A percentile compares a stretch with the other conserved stretches of the same genome.
phyloP scores from a whole-genome alignment of 2,797 vertebrate species.

The Nyctibius grandis region DNA sequence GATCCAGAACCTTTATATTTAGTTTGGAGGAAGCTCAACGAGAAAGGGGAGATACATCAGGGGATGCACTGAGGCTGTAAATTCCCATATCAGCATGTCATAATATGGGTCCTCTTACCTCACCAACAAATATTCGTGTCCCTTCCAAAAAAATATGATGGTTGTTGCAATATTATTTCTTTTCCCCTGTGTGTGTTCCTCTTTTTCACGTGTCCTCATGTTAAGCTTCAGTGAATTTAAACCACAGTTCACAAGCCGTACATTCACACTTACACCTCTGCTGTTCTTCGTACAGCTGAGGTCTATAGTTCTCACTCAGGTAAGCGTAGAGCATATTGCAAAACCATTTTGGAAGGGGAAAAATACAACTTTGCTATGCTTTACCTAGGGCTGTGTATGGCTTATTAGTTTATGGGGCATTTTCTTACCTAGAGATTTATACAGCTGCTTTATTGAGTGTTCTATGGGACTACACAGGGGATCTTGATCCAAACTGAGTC shows the following conservation, averaged over 20 bases:
- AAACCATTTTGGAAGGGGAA: neutral
- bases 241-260: neutral
- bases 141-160: neutral
- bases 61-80: neutral
- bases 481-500: neutral
- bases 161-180: neutral
- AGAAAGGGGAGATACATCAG: neutral
- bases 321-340: neutral
- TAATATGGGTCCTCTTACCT: neutral
- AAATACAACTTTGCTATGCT: neutral
- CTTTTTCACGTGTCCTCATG: neutral
- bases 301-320: neutral
- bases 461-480: neutral
- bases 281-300: neutral
- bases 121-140: neutral
- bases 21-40: neutral
- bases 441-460: conserved; percentile 24
- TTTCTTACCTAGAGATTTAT: conserved; percentile 9
- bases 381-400: neutral
- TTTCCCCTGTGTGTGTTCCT: neutral
- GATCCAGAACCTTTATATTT: neutral
- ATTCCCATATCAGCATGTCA: neutral
- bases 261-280: neutral
- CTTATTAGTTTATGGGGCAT: neutral
- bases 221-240: neutral